These are phyloP conservation scores for Tiaroga cobitis DNA, from an alignment of 2,797 vertebrate genomes.

Conservation along the genomic window DNA sequence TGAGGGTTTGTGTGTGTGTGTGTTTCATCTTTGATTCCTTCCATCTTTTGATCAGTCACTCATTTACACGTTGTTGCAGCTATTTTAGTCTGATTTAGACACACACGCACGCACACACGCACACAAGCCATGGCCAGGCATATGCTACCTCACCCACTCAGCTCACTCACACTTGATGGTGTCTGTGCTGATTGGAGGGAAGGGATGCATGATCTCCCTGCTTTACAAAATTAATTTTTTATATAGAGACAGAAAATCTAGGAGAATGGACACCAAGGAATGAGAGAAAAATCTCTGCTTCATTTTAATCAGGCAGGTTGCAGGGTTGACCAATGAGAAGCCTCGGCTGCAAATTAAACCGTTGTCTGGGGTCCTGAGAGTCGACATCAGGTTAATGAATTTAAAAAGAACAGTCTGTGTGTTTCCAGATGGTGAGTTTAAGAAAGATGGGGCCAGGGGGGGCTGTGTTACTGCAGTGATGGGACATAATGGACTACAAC, in stretches of 20 bases:
- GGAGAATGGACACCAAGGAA: slow-evolving; percentile 21
- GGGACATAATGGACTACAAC: slow-evolving; percentile 51
- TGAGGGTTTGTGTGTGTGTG: slow-evolving; percentile 44
- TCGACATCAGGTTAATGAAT: slow-evolving; percentile 63
- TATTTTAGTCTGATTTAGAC: slow-evolving; percentile 15
- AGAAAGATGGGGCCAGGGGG: slow-evolving; percentile 43
- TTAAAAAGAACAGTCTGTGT: slow-evolving; percentile 39
- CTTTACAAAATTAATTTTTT: neutral
- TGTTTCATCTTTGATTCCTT: slow-evolving; percentile 29
- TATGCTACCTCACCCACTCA: slow-evolving; percentile 28
- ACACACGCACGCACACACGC: no score
- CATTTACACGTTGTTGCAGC: neutral
- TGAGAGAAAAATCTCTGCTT: slow-evolving; percentile 28
- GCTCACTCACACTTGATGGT: slow-evolving; percentile 12
- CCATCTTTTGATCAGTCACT: slow-evolving; percentile 13
- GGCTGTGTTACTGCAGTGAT: slow-evolving; percentile 44
- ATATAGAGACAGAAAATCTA: slow-evolving; percentile 2
- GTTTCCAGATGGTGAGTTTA: slow-evolving; percentile 57
- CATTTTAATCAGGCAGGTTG: slow-evolving; percentile 56
- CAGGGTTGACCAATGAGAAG: slow-evolving; percentile 48
- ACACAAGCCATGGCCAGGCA: neutral
- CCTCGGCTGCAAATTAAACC: slow-evolving; percentile 55
- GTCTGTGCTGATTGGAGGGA: slow-evolving; percentile 8
- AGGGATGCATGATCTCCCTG: slow-evolving; percentile 11
- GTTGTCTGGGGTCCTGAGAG: slow-evolving; percentile 44